Percentiles rank a stretch among this genome's conserved stretches.
phyloP scores from a whole-genome alignment of 2,113 vertebrate genomes.

The Onychostruthus taczanowskii region DNA sequence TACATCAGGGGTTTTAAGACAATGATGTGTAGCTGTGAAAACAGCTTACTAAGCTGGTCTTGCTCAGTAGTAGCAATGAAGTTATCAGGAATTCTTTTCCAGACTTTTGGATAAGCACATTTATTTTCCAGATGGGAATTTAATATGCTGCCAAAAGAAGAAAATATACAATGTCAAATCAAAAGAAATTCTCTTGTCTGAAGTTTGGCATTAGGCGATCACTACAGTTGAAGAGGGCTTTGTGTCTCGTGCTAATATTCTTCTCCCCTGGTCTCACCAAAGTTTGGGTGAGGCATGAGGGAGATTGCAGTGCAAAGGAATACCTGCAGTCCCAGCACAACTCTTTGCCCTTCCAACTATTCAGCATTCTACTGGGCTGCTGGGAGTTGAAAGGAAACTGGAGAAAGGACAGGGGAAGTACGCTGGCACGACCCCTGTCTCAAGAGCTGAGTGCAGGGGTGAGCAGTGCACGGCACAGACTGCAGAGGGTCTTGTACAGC shows the following conservation, averaged over 20 bases:
- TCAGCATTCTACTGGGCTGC: background rate
- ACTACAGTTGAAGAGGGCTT: background rate
- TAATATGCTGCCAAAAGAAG: background rate
- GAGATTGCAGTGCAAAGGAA: background rate
- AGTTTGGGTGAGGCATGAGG: background rate
- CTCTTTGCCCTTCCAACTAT: background rate
- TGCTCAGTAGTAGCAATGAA: background rate
- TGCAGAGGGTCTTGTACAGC: background rate
- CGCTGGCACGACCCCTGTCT: fast-evolving
- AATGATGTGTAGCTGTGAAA: background rate
- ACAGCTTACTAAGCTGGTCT: background rate
- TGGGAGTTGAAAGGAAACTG: background rate
- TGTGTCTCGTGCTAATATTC: background rate
- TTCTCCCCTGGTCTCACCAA: background rate
- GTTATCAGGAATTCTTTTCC: background rate
- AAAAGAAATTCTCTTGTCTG: background rate
- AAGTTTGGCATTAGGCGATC: background rate
- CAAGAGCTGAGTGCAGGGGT: background rate
- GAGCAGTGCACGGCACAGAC: background rate
- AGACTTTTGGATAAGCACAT: background rate
- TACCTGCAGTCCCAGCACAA: background rate
- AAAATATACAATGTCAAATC: background rate
- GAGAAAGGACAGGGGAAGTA: background rate
- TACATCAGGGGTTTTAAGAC: background rate
- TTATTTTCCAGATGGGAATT: background rate